These are phyloP conservation scores for Archips crataeganus DNA, from an alignment of 2,888 invertebrate genomes.

Conservation along the genomic window DNA sequence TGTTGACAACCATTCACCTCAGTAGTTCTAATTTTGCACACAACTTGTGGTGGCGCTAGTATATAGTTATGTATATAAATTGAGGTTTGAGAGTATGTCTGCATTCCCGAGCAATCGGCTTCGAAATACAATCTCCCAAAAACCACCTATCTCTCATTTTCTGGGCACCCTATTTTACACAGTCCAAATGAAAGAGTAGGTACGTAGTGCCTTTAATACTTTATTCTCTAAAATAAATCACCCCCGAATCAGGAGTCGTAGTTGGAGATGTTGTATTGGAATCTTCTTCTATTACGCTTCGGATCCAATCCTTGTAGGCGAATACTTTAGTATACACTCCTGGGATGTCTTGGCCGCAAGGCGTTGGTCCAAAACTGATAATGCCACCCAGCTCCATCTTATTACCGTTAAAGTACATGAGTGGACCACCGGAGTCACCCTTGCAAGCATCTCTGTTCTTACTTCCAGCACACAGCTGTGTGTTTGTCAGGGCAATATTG, in stretches of 20 bases:
- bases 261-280: neutral
- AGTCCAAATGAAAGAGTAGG: neutral
- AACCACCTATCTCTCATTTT: too few relatives aligned
- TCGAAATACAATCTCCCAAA: too few relatives aligned
- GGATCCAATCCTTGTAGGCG: conserved; percentile 24
- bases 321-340: conserved; percentile 37
- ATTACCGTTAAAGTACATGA: conserved; percentile 8
- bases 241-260: neutral
- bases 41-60: too few relatives aligned
- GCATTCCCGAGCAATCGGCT: too few relatives aligned
- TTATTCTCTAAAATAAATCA: conserved; percentile 1
- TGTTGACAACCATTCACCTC: too few relatives aligned
- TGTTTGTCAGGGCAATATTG: neutral
- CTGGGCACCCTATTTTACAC: too few relatives aligned
- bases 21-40: too few relatives aligned
- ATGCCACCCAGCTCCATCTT: conserved; percentile 27
- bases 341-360: conserved; percentile 15
- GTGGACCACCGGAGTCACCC: conserved; percentile 25
- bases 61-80: too few relatives aligned
- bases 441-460: conserved; percentile 27
- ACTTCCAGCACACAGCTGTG: conserved; percentile 30
- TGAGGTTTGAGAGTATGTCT: too few relatives aligned
- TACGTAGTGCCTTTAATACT: neutral
- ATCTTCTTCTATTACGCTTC: neutral
- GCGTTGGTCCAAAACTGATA: conserved; percentile 24